Base-by-base conservation (phyloP, 2,797 vertebrate species). In the Xyrichtys novacula region DNA sequence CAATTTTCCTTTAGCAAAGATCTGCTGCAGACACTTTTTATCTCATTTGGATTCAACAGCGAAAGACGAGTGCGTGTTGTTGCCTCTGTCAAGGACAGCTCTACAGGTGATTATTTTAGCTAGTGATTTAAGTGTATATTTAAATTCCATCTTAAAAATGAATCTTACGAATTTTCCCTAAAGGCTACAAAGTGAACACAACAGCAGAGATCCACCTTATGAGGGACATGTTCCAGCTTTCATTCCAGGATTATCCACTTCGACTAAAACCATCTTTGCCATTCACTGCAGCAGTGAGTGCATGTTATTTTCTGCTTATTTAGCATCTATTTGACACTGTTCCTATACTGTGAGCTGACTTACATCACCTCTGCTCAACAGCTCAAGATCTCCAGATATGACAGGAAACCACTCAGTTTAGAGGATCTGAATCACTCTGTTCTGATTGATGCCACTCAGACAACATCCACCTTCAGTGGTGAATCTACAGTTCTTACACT, bases 321-420 rank as follows among this genome's bases (percentile, higher is more conserved):
- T 38, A 0, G 1, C 4, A 20, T 44, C 7, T 7, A 17, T 40
- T 42, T 65, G 17, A 40, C 73, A 34, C 8, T 3, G 0, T 22
- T n/a, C 4, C 23, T 28, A 23, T 11, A 17, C n/a, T n/a, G 3
- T 19, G n/a, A 54, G 5, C 28, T 42, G 11, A 57, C 17, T 15
- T 0, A 17, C 3, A 15, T 55, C 2, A 39, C 28, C 46, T 76
- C 2, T 52, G 0, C 36, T 49, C 40, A 15, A 19, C 85, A 93
- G 92, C 78, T 92, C 1, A 82, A 40, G 50, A 83, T 93, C 76
- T 83, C 71, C 2, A 81, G 85, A 68, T 88, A 71, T 57, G 88
- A 93, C 73, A 1, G 61, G 53, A 43, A 59, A 53, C 70, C 84
- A 1, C 76, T 92, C 70, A 68, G 54, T 64, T 57, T 62, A 0